Conservation (phyloP, 2,113 vertebrate species). For the Cheilinus undulatus region DNA sequence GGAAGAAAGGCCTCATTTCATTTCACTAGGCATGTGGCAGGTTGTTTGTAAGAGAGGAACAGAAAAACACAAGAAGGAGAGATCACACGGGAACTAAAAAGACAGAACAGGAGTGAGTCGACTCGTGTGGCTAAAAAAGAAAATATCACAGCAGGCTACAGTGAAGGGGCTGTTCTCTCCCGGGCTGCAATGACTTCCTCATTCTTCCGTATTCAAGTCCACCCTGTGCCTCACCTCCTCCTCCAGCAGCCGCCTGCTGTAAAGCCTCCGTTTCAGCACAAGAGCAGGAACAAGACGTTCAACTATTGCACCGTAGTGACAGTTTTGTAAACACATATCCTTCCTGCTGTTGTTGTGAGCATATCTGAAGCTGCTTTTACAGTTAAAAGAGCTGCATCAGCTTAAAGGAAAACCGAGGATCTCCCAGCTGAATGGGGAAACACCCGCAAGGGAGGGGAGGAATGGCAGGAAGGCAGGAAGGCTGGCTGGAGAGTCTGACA, state of each 20-base stretch:
- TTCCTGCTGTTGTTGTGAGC: constrained; percentile 7
- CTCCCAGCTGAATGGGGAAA: constrained; percentile 80
- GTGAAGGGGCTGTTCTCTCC: neutral
- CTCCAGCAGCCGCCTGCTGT: constrained; percentile 29
- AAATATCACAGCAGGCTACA: constrained; percentile 15
- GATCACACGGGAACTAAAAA: neutral
- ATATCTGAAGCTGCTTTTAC: neutral
- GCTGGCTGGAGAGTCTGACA: constrained; percentile 75
- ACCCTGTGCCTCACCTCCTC: constrained; percentile 37
- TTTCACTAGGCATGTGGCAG: constrained; percentile 27
- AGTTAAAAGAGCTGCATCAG: constrained; percentile 48
- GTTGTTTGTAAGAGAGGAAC: constrained; percentile 8
- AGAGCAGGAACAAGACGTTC: constrained; percentile 38
- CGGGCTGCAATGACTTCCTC: constrained; percentile 59
- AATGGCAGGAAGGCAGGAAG: constrained; percentile 17
- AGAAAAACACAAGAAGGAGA: neutral
- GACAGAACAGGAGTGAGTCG: neutral
- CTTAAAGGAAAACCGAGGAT: constrained; percentile 79
- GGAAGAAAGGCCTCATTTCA: constrained; percentile 31
- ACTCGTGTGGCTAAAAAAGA: neutral
- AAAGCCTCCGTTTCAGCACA: constrained; percentile 29
- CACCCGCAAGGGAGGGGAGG: constrained; percentile 76
- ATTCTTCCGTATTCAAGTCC: constrained; percentile 53
- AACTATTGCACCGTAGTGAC: constrained; percentile 38
- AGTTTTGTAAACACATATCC: constrained; percentile 9